phyloP scores from a whole-genome alignment of 2,797 vertebrate species.

The Pteronotus mesoamericanus region DNA sequence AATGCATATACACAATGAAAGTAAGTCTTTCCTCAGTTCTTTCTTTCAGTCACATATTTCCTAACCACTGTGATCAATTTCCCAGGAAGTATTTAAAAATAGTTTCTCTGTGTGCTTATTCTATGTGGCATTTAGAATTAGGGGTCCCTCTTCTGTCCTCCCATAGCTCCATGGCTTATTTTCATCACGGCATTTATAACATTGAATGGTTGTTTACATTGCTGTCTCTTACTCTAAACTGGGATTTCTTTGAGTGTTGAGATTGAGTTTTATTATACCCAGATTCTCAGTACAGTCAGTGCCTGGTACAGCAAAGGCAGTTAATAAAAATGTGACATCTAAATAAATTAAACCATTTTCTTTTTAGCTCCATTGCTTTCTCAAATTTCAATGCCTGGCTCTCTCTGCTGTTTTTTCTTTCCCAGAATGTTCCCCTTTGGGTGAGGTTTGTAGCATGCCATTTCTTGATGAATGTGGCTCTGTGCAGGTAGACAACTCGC shows the following conservation, averaged over 20 bases:
- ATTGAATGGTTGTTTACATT: background rate
- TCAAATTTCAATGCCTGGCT: background rate
- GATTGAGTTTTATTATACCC: background rate
- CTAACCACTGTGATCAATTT: background rate
- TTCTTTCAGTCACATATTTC: background rate
- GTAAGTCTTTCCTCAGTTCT: background rate
- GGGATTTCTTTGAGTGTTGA: background rate
- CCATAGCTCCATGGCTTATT: background rate
- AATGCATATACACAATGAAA: background rate
- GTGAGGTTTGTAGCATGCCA: background rate
- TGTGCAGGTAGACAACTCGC: background rate
- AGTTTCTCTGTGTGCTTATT: background rate
- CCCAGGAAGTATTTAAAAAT: background rate
- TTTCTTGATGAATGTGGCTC: background rate
- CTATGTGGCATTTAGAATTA: background rate
- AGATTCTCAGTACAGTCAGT: background rate
- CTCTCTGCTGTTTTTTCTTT: background rate
- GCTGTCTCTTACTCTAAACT: background rate
- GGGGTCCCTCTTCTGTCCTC: background rate
- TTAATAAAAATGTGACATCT: conserved; percentile 40
- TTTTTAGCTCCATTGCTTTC: background rate
- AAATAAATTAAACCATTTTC: background rate
- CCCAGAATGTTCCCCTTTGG: background rate
- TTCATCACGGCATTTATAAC: background rate
- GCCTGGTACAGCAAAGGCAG: background rate